Evolutionary conservation across 2,113 vertebrate species (phyloP).

Genomic region (Apodemus speciosus): DNA sequence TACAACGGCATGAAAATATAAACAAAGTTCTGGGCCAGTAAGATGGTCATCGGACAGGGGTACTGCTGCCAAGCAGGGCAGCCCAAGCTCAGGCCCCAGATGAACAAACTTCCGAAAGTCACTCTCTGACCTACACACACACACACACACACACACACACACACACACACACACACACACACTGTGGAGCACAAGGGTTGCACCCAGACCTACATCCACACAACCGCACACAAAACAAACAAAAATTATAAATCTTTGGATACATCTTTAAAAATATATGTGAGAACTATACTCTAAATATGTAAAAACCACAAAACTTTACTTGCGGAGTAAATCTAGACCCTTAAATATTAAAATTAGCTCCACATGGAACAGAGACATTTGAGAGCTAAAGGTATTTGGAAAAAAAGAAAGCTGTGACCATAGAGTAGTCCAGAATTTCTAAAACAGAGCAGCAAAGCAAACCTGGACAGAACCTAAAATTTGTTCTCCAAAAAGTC

Average conservation of each 20-base stretch:
- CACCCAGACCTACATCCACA: neutral
- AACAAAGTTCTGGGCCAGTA: neutral
- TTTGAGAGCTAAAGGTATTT: slow-evolving; percentile 40
- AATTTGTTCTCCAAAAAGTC: neutral
- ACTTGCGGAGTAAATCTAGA: slow-evolving; percentile 33
- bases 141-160: neutral
- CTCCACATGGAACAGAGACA: neutral
- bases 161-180: neutral
- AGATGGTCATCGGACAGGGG: neutral
- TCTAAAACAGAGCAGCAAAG: neutral
- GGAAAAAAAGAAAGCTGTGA: neutral
- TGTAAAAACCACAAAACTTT: neutral
- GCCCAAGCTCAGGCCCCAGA: neutral
- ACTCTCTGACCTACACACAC: neutral
- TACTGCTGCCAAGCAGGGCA: neutral
- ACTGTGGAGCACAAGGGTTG: neutral
- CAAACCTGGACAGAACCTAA: neutral
- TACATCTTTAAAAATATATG: neutral
- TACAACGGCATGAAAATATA: neutral
- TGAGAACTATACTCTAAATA: neutral
- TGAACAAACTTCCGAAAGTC: neutral
- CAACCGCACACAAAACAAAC: neutral
- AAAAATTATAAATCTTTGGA: neutral
- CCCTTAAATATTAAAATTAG: neutral
- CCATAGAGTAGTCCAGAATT: neutral